These are phyloP conservation scores for Tupaia chinensis DNA, from an alignment of 2,113 vertebrate species.

Conservation along the genomic window DNA sequence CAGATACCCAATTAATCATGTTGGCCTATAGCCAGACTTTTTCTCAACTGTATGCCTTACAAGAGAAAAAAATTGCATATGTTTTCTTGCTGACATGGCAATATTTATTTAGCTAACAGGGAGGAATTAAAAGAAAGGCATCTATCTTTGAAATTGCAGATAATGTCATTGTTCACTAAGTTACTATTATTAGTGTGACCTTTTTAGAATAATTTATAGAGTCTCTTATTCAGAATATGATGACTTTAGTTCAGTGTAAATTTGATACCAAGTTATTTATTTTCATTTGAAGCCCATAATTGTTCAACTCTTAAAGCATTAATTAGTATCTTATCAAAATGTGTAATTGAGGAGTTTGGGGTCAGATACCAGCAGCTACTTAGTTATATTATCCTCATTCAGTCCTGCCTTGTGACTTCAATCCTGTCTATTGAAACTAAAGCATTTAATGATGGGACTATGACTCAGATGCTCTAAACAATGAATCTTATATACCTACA, in stretches of 20 bases:
- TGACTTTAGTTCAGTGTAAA: not conserved
- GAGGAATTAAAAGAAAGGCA: not conserved
- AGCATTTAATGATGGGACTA: not conserved
- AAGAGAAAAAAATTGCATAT: not conserved
- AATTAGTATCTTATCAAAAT: not conserved
- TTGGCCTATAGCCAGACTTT: not conserved
- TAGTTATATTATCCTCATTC: not conserved
- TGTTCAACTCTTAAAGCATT: not conserved
- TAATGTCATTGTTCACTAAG: not conserved
- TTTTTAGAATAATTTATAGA: not conserved
- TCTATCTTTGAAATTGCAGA: not conserved
- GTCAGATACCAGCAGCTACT: not conserved
- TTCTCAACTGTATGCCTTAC: not conserved
- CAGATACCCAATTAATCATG: not conserved
- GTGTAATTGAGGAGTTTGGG: not conserved
- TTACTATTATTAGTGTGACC: not conserved
- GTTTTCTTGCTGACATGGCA: slow-evolving; percentile 5
- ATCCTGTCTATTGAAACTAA: not conserved
- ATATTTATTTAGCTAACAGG: not conserved
- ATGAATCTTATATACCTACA: not conserved
- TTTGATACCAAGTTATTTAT: not conserved
- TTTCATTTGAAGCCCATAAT: not conserved
- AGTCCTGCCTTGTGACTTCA: not conserved
- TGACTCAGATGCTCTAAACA: not conserved
- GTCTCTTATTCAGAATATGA: not conserved